Conservation (phyloP, 2,113 vertebrate species). For the Suncus etruscus region DNA sequence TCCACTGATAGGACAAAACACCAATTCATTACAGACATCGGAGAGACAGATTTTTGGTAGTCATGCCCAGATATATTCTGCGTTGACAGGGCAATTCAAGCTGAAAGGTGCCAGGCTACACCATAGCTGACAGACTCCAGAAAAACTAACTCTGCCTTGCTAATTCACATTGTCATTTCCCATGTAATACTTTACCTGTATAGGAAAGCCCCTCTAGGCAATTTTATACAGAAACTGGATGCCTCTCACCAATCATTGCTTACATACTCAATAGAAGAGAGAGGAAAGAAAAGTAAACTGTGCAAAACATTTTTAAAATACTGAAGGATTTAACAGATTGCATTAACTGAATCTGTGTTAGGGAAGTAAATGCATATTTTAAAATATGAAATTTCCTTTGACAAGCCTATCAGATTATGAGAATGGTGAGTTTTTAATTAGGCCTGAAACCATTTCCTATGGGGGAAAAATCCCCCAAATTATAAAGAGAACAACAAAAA, state of each 20-base stretch:
- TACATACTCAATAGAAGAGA: not conserved
- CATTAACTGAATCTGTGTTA: not conserved
- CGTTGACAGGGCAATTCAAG: not conserved
- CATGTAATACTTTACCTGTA: constrained; percentile 28
- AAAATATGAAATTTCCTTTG: constrained; percentile 53
- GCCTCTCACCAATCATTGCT: not conserved
- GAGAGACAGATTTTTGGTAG: not conserved
- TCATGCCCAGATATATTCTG: not conserved
- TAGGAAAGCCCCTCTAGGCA: not conserved
- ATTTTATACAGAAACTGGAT: not conserved
- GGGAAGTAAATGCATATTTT: constrained; percentile 42
- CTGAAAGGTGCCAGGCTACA: not conserved
- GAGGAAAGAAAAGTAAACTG: not conserved
- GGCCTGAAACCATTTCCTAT: not conserved
- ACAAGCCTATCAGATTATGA: constrained; percentile 27
- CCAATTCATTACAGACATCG: not conserved
- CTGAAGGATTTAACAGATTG: not conserved
- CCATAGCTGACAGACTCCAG: not conserved
- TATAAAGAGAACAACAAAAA: constrained; percentile 57
- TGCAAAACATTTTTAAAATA: constrained; percentile 36
- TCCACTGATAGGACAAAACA: not conserved
- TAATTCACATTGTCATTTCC: constrained; percentile 44
- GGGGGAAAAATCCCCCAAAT: not conserved
- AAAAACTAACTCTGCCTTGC: not conserved
- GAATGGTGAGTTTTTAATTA: constrained; percentile 45